phyloP scores from a whole-genome alignment of 1,140 invertebrate species.

The Drosophila suzukii region DNA sequence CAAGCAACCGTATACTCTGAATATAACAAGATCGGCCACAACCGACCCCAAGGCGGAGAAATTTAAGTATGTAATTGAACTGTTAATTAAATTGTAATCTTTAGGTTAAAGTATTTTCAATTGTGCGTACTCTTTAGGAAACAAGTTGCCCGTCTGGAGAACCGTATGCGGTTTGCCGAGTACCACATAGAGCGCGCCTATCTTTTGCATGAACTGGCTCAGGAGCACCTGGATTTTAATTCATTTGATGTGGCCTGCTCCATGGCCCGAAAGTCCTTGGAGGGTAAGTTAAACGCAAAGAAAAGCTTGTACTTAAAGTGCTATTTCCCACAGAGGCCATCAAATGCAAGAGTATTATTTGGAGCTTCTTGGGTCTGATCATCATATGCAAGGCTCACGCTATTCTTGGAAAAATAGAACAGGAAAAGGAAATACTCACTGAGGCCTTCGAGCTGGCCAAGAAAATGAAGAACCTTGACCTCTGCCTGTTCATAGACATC shows the following conservation, averaged over 20 bases:
- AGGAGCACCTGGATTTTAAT: constrained; percentile 54
- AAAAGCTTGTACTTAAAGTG: too few species aligned
- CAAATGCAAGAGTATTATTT: constrained; percentile 53
- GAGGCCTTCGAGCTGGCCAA: constrained; percentile 51
- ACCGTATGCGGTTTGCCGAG: constrained; percentile 64
- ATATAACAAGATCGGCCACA: background rate
- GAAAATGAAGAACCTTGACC: constrained; percentile 50
- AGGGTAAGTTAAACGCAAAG: constrained; percentile 30
- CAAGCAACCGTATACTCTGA: background rate
- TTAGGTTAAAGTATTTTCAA: background rate
- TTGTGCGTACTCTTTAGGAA: constrained; percentile 29
- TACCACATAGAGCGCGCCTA: constrained; percentile 71
- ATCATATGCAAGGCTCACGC: constrained; percentile 68
- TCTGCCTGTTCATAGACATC: constrained; percentile 63
- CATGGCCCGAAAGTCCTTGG: constrained; percentile 57
- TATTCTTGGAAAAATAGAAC: constrained; percentile 63
- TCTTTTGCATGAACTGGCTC: constrained; percentile 69
- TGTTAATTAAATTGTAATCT: too few species aligned
- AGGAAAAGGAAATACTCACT: constrained; percentile 35
- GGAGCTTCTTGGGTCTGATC: constrained; percentile 61
- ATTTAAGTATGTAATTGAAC: constrained; percentile 47
- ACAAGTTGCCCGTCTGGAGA: constrained; percentile 47
- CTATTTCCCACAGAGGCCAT: constrained; percentile 39
- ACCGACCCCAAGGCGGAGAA: constrained; percentile 42
- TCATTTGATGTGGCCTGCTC: constrained; percentile 66